Evolutionary conservation across 2,797 vertebrate genomes (phyloP), one percentile per base, ranked within the genome.

Genomic region (Sebastes oblongus): DNA sequence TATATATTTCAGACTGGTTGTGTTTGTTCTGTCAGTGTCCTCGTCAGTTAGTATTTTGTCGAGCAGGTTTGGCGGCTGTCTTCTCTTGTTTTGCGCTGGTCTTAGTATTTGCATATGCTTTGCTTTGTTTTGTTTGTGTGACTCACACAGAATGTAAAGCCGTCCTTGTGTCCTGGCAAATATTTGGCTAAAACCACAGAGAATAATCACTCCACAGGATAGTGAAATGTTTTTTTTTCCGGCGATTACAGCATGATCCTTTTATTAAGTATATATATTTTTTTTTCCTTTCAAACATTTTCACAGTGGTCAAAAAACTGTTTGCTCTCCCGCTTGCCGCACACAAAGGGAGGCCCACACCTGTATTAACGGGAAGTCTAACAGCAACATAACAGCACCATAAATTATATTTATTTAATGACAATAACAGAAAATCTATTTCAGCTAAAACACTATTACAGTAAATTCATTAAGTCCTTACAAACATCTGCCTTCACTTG

Each of bases 91-190:
- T 24, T 32, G 25, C 70, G 1, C 66, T 52, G 52, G 8, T 39
- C 61, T 73, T 29, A 3, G n/a, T 34, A 55, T 83, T 87, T 91
- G 75, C 89, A 83, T 78, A 46, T 56, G 52, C 69, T 87, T 83
- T 78, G 78, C 66, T 74, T 83, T 18, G 29, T 56, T 72, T 78
- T 84, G 68, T 80, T 62, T 82, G 71, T 62, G 55, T 64, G 59
- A 66, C 39, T 75, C 30, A n/a, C 18, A 56, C 29, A 66, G 46
- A 84, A 80, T 85, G 86, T 76, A 82, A 81, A 87, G 27, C 29
- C 22, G 8, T 22, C n/a, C 34, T 8, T 8, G 20, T 66, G 18
- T 46, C 30, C 22, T 13, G n/a, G 10, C 6, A 67, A 27, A 70
- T 8, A 55, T 69, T 66, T 68, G 52, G 3, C 8, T 71, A 8